Evolutionary conservation across 2,113 vertebrate genomes (phyloP).

Genomic region (Oophaga pumilio): DNA sequence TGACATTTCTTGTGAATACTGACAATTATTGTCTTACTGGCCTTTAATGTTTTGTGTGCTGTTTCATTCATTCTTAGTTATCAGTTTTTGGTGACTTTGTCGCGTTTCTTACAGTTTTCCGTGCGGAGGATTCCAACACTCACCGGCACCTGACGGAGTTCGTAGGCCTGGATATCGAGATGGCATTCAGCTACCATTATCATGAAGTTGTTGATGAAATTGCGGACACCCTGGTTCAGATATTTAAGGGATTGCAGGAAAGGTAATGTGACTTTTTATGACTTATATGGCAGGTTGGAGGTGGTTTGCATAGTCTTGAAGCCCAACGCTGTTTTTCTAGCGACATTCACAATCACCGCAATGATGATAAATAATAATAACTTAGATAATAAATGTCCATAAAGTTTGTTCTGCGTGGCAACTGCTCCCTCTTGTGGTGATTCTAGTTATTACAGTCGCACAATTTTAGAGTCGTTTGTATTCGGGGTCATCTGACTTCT

Average conservation of each 20-base stretch:
- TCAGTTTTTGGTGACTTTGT: background rate
- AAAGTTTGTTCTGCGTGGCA: background rate
- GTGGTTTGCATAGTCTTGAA: no score
- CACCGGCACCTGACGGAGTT: conserved; percentile 97
- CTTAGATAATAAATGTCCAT: no score
- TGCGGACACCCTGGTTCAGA: conserved; percentile 95
- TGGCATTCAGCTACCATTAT: conserved; percentile 98
- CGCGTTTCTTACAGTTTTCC: conserved; percentile 81
- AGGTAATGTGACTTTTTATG: conserved; percentile 74
- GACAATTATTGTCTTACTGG: background rate
- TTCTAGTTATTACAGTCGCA: background rate
- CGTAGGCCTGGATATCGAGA: conserved; percentile 98
- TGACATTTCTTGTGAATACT: background rate
- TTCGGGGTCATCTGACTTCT: background rate
- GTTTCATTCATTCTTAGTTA: no score
- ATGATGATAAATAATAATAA: background rate
- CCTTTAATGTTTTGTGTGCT: no score
- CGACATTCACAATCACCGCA: no score
- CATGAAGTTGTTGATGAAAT: conserved; percentile 97
- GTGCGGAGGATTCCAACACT: conserved; percentile 97
- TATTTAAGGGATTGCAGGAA: conserved; percentile 96
- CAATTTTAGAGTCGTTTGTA: background rate
- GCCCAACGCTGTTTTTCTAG: no score
- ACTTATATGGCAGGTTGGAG: no score
- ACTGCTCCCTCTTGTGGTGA: background rate